Evolutionary conservation across 2,113 vertebrate genomes (phyloP).

Genomic region (Petrocephalus microphthalmus): DNA sequence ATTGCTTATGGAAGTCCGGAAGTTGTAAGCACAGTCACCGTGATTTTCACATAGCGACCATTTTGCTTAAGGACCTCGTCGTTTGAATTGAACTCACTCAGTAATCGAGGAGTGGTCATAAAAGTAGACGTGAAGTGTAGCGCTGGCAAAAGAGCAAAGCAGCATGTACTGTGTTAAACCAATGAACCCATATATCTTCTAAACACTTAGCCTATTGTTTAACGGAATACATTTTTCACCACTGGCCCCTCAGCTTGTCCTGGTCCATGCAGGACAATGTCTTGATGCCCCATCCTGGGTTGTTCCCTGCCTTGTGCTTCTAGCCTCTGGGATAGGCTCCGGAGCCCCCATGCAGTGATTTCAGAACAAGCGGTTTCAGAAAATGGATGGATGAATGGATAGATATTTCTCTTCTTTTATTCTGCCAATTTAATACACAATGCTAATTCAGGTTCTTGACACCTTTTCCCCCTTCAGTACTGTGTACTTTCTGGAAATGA

Average conservation of each 20-base stretch:
- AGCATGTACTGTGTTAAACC: not conserved
- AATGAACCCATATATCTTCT: not conserved
- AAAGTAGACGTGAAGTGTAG: not conserved
- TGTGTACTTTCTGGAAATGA: not conserved
- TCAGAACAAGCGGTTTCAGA: no score
- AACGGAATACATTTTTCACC: no score
- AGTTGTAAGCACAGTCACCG: not conserved
- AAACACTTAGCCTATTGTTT: not conserved
- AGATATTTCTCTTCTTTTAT: no score
- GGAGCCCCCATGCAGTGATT: no score
- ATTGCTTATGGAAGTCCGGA: not conserved
- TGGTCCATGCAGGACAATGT: no score
- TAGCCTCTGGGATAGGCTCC: no score
- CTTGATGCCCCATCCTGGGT: no score
- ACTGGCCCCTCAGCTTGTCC: no score
- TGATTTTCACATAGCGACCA: not conserved
- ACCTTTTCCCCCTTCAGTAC: not conserved
- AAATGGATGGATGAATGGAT: no score
- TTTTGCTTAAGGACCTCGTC: not conserved
- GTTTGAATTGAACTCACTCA: not conserved
- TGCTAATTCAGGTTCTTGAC: not conserved
- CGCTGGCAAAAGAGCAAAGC: not conserved
- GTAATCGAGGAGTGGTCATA: not conserved
- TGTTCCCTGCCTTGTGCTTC: no score
- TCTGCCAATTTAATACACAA: not conserved